Base-by-base conservation (phyloP, 2,797 vertebrate genomes). In the Myripristis jacobus region DNA sequence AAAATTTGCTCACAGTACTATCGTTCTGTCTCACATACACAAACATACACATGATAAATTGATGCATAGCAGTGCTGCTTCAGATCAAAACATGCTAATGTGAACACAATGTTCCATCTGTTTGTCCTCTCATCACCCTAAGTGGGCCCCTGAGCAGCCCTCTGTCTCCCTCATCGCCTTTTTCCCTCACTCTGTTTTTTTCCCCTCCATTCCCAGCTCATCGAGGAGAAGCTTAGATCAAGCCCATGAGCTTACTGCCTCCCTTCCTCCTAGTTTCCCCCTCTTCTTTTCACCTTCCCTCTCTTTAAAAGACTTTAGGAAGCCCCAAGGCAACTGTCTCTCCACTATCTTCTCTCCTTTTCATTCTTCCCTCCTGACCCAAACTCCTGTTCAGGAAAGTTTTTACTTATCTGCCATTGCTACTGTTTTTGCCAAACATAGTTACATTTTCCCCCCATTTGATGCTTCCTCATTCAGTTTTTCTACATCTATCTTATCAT, bases 91-190 rank as follows among this genome's bases (percentile, higher is more conserved):
- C 79, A 85, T 82, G 87, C 75, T 85, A 83, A 89, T 87, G 58
- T 76, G 64, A 87, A 86, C 80, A 89, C 87, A 87, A 85, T 82
- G 70, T 56, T 68, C 88, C 86, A 88, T 88, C 86, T 87, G 88
- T 78, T 87, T 85, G 74, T 87, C 62, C 69, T 75, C 73, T 72
- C 69, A 72, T 88, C 78, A 77, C 70, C 72, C 75, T 58, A 54
- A 85, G 71, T 78, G 67, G 60, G 60, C 75, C 80, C 77, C 61
- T 66, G 55, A 82, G 74, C 70, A 73, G 64, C 75, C 56, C 75
- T 75, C 68, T 63, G 58, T 68, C 68, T 60, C 41, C 56, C 81
- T 61, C 50, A 53, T 54, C 58, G 31, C 36, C 38, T 65, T 21
- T 75, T 43, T 47, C 66, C 25, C 59, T 54, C 52, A 27, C 52